A percentile compares a stretch with the other conserved stretches of the same genome.
These are phyloP conservation scores for Trimorus sp. DNA, from an alignment of 2,888 invertebrate species.

Conservation along the genomic window DNA sequence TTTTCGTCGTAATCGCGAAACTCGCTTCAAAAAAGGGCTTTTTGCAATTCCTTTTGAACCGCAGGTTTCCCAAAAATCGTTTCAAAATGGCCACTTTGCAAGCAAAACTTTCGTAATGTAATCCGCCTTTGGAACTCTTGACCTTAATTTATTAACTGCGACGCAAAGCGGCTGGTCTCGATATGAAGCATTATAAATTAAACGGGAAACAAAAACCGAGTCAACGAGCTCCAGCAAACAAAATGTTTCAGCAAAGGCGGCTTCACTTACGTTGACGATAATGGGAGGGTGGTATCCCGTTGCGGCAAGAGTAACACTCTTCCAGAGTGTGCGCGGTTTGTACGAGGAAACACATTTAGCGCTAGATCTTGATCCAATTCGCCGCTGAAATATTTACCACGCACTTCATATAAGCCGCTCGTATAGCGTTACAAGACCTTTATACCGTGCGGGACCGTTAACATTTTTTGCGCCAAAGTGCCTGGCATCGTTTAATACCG, in stretches of 20 bases:
- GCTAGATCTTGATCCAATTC: slow-evolving; percentile 57
- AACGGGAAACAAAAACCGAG: slow-evolving; percentile 36
- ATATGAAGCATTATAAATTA: slow-evolving; percentile 46
- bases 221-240: slow-evolving; percentile 38
- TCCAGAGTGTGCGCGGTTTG: slow-evolving; percentile 26
- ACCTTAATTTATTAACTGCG: slow-evolving; percentile 34
- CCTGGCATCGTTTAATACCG: slow-evolving; percentile 16
- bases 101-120: slow-evolving; percentile 30
- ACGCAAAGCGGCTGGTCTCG: slow-evolving; percentile 14
- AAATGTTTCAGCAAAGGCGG: slow-evolving; percentile 38
- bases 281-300: slow-evolving; percentile 46
- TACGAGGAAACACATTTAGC: slow-evolving; percentile 53
- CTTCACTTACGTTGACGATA: slow-evolving; percentile 44
- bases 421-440: slow-evolving; percentile 32
- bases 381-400: slow-evolving; percentile 53
- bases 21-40: background rate
- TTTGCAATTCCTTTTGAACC: slow-evolving; percentile 11
- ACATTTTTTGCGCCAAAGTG: slow-evolving; percentile 31
- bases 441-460: slow-evolving; percentile 39
- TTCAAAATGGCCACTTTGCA: slow-evolving; percentile 24
- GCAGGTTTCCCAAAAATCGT: background rate
- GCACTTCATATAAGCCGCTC: slow-evolving; percentile 44
- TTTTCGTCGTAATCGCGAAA: slow-evolving; percentile 10
- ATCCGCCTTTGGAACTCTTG: slow-evolving; percentile 37
- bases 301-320: slow-evolving; percentile 51